Conservation (phyloP, 2,888 invertebrate genomes). For the Carpatolechia fugitivella region DNA sequence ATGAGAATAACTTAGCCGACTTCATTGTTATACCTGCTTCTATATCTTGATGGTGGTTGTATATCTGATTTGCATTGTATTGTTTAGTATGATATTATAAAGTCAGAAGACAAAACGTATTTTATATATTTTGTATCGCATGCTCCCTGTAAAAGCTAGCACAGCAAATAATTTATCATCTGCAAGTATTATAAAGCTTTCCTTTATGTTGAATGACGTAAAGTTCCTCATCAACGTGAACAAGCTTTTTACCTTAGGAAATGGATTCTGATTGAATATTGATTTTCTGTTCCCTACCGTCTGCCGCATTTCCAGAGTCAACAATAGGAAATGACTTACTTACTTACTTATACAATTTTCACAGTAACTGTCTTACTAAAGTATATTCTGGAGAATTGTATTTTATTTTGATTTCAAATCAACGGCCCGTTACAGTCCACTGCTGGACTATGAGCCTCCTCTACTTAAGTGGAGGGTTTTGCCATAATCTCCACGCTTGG, state of each 20-base stretch:
- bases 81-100: too few species aligned
- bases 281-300: slow-evolving; percentile 11
- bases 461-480: too few species aligned
- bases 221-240: neutral
- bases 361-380: slow-evolving; percentile 5
- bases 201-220: neutral
- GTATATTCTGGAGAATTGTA: neutral
- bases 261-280: slow-evolving; percentile 14
- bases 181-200: too few species aligned
- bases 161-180: too few species aligned
- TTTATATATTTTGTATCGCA: too few species aligned
- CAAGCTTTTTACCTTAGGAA: neutral
- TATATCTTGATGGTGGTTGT: neutral
- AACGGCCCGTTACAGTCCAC: too few species aligned
- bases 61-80: neutral
- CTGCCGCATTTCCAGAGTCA: slow-evolving; percentile 17
- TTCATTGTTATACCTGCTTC: slow-evolving; percentile 1
- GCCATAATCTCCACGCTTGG: too few species aligned
- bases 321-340: slow-evolving; percentile 20
- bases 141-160: too few species aligned
- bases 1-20: slow-evolving; percentile 1
- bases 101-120: too few species aligned
- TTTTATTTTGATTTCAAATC: neutral
- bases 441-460: too few species aligned
- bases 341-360: slow-evolving; percentile 16